Conservation (phyloP, 2,888 invertebrate species). For the Aricia artaxerxes region DNA sequence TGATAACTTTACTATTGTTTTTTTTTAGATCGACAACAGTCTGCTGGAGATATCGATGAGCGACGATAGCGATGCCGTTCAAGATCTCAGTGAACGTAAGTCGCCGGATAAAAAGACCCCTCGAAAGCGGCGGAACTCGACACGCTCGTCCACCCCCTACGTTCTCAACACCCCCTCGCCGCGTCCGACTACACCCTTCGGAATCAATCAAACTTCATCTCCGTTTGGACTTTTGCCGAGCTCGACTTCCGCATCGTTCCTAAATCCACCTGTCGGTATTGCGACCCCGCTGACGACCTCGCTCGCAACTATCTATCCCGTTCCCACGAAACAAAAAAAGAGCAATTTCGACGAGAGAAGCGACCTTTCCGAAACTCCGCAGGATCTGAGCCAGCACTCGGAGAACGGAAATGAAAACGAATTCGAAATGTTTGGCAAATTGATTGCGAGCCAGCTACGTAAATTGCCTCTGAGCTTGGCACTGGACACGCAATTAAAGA, state of each 20-base stretch:
- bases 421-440: constrained; percentile 75
- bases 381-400: constrained; percentile 73
- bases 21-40: constrained; percentile 71
- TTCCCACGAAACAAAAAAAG: constrained; percentile 72
- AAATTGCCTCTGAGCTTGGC: constrained; percentile 71
- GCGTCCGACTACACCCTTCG: constrained; percentile 72
- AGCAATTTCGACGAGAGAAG: constrained; percentile 56
- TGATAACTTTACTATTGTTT: constrained; percentile 46
- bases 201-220: constrained; percentile 58
- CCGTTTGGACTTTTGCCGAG: constrained; percentile 69
- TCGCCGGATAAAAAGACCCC: constrained; percentile 75
- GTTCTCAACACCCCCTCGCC: constrained; percentile 74
- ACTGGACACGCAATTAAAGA: constrained; percentile 72
- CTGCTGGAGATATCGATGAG: constrained; percentile 71
- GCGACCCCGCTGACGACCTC: constrained; percentile 73
- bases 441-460: constrained; percentile 72
- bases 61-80: constrained; percentile 74
- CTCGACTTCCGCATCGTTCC: constrained; percentile 64
- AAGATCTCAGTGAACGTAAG: constrained; percentile 72
- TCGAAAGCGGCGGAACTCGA: constrained; percentile 72
- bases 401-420: constrained; percentile 74
- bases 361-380: constrained; percentile 65
- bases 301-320: constrained; percentile 70
- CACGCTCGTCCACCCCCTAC: constrained; percentile 71
- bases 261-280: constrained; percentile 74